phyloP scores from a whole-genome alignment of 1,140 invertebrate genomes.

The Megathymus violae region DNA sequence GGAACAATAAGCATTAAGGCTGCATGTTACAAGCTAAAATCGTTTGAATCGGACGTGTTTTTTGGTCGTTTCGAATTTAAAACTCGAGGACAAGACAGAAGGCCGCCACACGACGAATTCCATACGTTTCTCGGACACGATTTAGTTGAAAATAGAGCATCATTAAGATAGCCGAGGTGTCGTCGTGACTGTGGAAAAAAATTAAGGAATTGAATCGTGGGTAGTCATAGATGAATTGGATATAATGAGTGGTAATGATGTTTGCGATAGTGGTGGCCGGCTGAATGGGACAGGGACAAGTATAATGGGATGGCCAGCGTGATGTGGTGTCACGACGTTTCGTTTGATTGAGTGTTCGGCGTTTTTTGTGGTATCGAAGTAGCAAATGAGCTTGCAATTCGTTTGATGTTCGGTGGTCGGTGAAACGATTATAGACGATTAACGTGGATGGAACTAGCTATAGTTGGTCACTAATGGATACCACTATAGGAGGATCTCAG shows the following conservation, averaged over 20 bases:
- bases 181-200: slow-evolving; percentile 62
- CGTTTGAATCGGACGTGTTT: slow-evolving; percentile 26
- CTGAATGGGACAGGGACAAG: slow-evolving; percentile 38
- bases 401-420: not conserved
- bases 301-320: slow-evolving; percentile 29
- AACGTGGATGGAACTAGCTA: too few relatives aligned
- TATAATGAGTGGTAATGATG: slow-evolving; percentile 70
- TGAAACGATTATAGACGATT: not conserved
- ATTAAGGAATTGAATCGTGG: slow-evolving; percentile 58
- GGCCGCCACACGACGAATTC: slow-evolving; percentile 65
- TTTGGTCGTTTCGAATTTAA: slow-evolving; percentile 42
- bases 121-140: slow-evolving; percentile 59
- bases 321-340: slow-evolving; percentile 38
- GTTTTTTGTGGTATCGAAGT: slow-evolving; percentile 15
- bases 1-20: slow-evolving; percentile 34
- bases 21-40: slow-evolving; percentile 39
- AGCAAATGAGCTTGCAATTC: slow-evolving; percentile 11
- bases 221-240: slow-evolving; percentile 66
- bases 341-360: slow-evolving; percentile 40
- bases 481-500: too few relatives aligned
- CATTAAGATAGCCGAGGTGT: slow-evolving; percentile 65
- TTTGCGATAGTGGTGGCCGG: slow-evolving; percentile 51
- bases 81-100: slow-evolving; percentile 51
- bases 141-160: slow-evolving; percentile 69
- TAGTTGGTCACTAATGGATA: too few relatives aligned